Evolutionary conservation across 2,797 vertebrate species (phyloP), one percentile per base, ranked within the genome.

Genomic region (Myripristis jacobus): DNA sequence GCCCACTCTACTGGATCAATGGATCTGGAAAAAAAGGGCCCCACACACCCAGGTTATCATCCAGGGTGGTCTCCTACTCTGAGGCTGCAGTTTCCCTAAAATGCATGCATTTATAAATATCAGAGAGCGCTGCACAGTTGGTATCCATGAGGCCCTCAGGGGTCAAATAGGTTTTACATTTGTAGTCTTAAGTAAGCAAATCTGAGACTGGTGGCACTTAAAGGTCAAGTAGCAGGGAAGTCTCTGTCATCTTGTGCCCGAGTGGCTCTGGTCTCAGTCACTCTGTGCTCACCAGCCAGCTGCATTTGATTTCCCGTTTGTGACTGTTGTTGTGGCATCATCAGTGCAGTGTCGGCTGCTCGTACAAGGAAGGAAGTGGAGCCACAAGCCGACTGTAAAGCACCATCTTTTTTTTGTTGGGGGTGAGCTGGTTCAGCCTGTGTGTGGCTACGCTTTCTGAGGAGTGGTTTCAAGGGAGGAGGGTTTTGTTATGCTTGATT

Each of bases 321-420:
- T 13, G 25, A 46, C 71, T 79, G 77, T 68, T 80, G 70, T 72
- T 71, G 47, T 27, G 43, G 61, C 70, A 61, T 79, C 70, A 63
- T 58, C n/a, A n/a, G n/a, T 6, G 8, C 58, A 64, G 63, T 24
- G 63, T 75, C 69, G 11, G 22, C 56, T 25, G 31, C 36, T 18
- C 21, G 5, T 29, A 22, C 64, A 55, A 77, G 82, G 87, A 88
- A 92, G 90, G 88, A 92, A 90, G 86, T 83, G 24, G 57, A 78
- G 76, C 64, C 72, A 71, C 61, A 67, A 41, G 64, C 46, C 51
- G 51, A 59, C 73, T 51, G 41, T 36, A 44, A 56, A 79, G 70
- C 47, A 48, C 72, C 57, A 31, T 80, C 29, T 67, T 78, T 70
- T 70, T 43, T 44, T 22, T 19, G n/a, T 48, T 55, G 21, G 52